These are phyloP conservation scores for Proterorhinus semilunaris DNA, from an alignment of 2,113 vertebrate species.

Conservation along the genomic window DNA sequence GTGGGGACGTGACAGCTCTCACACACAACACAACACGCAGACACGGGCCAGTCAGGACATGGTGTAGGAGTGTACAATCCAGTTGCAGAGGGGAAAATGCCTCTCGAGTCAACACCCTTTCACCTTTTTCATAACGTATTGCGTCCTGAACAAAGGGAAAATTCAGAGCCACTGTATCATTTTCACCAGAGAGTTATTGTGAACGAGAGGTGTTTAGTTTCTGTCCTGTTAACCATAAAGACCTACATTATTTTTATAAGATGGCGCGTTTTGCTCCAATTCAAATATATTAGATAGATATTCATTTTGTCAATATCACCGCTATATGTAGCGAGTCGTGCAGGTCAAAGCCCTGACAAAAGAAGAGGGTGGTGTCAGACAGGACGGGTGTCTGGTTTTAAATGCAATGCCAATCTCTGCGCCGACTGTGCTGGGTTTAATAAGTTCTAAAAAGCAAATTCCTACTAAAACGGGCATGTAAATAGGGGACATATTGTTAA, in stretches of 20 bases:
- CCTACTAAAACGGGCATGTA: neutral
- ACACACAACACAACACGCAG: conserved; percentile 9
- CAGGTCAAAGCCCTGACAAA: too few relatives aligned
- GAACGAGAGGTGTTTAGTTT: neutral
- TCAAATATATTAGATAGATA: too few relatives aligned
- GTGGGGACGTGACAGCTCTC: conserved; percentile 44
- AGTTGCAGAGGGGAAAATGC: neutral
- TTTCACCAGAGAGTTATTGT: neutral
- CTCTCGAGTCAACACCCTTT: neutral
- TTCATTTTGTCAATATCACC: too few relatives aligned
- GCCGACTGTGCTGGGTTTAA: neutral
- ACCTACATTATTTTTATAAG: neutral
- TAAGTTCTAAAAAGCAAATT: too few relatives aligned
- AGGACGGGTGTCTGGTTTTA: neutral
- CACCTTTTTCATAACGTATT: neutral
- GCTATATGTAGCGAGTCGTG: too few relatives aligned
- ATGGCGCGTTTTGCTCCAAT: neutral
- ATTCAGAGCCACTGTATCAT: neutral
- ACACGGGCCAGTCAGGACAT: neutral
- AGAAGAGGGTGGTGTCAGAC: too few relatives aligned
- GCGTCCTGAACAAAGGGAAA: neutral
- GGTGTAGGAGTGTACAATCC: neutral
- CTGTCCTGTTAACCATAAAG: too few relatives aligned
- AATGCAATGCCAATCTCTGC: neutral
- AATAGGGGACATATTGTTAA: conserved; percentile 13